Conservation (phyloP, 2,888 invertebrate species). For the Flexamia atlantica region DNA sequence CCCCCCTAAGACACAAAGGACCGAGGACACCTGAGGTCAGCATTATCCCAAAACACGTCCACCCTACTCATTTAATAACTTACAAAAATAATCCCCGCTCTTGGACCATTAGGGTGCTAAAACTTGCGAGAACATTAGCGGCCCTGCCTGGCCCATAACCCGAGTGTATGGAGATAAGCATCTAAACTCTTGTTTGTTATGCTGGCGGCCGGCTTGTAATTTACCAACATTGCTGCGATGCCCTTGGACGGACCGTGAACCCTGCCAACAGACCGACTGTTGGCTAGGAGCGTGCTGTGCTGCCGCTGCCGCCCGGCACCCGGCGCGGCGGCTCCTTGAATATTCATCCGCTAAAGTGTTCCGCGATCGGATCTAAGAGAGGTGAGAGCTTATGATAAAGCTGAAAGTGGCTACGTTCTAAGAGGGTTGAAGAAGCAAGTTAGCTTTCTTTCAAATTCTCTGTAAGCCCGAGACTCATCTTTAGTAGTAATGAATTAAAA, state of each 20-base stretch:
- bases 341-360: not conserved
- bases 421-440: too few species aligned
- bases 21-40: too few species aligned
- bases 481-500: too few species aligned
- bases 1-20: too few species aligned
- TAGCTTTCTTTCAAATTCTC: too few species aligned
- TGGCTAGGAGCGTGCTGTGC: not conserved
- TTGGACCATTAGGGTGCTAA: slow-evolving; percentile 12
- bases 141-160: not conserved
- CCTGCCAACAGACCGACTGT: slow-evolving; percentile 6
- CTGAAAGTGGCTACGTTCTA: too few species aligned
- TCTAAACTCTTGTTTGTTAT: slow-evolving; percentile 33
- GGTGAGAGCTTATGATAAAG: too few species aligned
- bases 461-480: too few species aligned
- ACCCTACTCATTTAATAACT: too few species aligned
- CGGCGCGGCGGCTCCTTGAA: not conserved
- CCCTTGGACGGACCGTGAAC: slow-evolving; percentile 16
- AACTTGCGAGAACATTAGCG: slow-evolving; percentile 6
- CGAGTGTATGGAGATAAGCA: slow-evolving; percentile 19
- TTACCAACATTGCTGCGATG: slow-evolving; percentile 15
- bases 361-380: not conserved
- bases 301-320: not conserved
- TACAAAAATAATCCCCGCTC: not conserved
- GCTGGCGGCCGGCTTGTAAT: slow-evolving; percentile 37
- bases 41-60: too few species aligned